Conservation (phyloP, 2,113 vertebrate genomes). For the Channa maculata region DNA sequence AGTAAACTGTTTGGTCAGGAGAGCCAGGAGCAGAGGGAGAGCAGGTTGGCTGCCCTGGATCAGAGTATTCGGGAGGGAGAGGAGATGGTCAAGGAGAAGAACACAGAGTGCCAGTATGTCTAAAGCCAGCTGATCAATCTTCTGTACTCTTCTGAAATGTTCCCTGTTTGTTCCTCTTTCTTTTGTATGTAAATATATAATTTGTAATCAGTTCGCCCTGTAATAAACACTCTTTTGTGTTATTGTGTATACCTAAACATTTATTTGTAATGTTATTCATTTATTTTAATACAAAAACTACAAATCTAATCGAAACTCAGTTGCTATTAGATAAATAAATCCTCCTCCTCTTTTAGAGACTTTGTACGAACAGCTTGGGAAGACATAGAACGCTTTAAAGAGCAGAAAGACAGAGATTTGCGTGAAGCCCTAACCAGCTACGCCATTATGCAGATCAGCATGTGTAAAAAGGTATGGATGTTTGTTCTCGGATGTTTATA, state of each 20-base stretch:
- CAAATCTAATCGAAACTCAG: too few relatives aligned
- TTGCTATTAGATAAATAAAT: too few relatives aligned
- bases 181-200: not conserved
- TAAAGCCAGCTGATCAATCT: not conserved
- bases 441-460: conserved; percentile 97
- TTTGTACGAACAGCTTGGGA: conserved; percentile 93
- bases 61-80: conserved; percentile 91
- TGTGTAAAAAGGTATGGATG: conserved; percentile 94
- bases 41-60: conserved; percentile 88
- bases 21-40: conserved; percentile 92
- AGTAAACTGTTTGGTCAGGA: conserved; percentile 95
- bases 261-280: too few relatives aligned
- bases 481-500: not conserved
- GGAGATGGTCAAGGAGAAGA: conserved; percentile 87
- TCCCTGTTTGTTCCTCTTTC: not conserved
- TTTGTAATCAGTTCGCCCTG: not conserved
- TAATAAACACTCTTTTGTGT: too few relatives aligned
- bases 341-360: conserved; percentile 81
- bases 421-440: conserved; percentile 96
- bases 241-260: too few relatives aligned
- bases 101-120: conserved; percentile 89
- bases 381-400: conserved; percentile 94
- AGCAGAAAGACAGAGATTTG: conserved; percentile 94
- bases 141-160: not conserved
- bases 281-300: too few relatives aligned